Conservation (phyloP, 1,140 invertebrate species). For the Lordiphosa clarofinis region DNA sequence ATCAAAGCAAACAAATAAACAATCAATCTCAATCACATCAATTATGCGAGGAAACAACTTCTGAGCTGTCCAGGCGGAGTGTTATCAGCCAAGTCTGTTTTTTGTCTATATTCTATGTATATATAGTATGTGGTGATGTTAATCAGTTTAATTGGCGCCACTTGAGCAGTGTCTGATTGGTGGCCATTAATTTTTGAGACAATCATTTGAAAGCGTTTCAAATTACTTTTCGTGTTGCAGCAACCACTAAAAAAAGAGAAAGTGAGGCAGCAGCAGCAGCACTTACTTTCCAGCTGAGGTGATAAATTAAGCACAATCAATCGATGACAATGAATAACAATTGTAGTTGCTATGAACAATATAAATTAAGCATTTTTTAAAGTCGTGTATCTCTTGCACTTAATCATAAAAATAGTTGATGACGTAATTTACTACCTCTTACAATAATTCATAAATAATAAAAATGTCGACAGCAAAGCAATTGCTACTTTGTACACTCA, state of each 20-base stretch:
- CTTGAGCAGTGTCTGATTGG: slow-evolving; percentile 63
- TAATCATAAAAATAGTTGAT: no score
- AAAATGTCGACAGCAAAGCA: slow-evolving; percentile 63
- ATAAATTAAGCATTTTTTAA: no score
- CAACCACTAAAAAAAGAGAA: no score
- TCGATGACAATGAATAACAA: no score
- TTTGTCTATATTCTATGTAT: slow-evolving; percentile 18
- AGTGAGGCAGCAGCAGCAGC: background rate
- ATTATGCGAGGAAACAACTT: slow-evolving; percentile 68
- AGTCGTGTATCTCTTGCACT: no score
- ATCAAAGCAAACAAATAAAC: slow-evolving; percentile 63
- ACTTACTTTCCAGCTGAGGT: slow-evolving; percentile 23
- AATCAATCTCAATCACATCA: slow-evolving; percentile 77
- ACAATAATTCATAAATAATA: slow-evolving; percentile 68
- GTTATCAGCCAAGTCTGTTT: slow-evolving; percentile 45
- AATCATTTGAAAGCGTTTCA: slow-evolving; percentile 69
- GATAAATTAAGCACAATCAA: no score
- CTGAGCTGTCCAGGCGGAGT: slow-evolving; percentile 38
- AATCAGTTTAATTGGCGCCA: slow-evolving; percentile 75
- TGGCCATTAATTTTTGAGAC: slow-evolving; percentile 58
- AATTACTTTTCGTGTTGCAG: slow-evolving; percentile 58
- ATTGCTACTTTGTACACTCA: slow-evolving; percentile 25
- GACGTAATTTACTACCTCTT: slow-evolving; percentile 16
- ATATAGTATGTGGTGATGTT: slow-evolving; percentile 61
- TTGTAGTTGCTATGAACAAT: no score